These are phyloP conservation scores for Falcunculus frontatus DNA, from an alignment of 2,113 vertebrate species.

Conservation along the genomic window DNA sequence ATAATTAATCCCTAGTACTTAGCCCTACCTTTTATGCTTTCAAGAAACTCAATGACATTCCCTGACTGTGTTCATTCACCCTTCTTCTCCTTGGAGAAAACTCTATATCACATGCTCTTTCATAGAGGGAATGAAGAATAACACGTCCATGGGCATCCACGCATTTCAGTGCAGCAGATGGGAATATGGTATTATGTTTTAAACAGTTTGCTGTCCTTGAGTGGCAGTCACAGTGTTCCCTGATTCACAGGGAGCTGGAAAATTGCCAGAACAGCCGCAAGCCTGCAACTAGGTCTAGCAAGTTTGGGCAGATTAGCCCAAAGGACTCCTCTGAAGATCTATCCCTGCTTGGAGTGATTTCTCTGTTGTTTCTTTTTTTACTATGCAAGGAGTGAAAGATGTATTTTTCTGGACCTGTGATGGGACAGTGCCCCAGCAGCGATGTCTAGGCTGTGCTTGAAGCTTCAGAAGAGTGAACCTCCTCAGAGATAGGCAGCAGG, in stretches of 20 bases:
- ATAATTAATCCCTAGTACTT: background rate
- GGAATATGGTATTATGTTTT: conserved; percentile 33
- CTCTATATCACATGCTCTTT: background rate
- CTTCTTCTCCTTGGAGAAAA: conserved; percentile 3
- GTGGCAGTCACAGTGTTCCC: background rate
- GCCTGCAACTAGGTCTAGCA: background rate
- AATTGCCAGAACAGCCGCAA: background rate
- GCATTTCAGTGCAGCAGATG: conserved; percentile 37
- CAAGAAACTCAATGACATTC: background rate
- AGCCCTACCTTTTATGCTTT: background rate
- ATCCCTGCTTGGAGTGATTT: background rate
- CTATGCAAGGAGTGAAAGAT: background rate
- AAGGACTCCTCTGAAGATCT: background rate
- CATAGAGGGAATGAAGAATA: conserved; percentile 3
- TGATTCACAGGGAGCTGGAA: background rate
- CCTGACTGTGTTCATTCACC: background rate
- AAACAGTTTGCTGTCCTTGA: conserved; percentile 45
- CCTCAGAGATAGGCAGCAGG: background rate
- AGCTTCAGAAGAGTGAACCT: background rate
- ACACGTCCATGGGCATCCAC: background rate
- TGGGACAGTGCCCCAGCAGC: background rate
- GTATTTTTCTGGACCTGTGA: background rate
- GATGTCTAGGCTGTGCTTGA: background rate
- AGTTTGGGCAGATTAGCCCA: background rate
- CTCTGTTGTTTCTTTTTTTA: background rate